Evolutionary conservation across 2,113 vertebrate genomes (phyloP).

Genomic region (Pterocles orientalis): DNA sequence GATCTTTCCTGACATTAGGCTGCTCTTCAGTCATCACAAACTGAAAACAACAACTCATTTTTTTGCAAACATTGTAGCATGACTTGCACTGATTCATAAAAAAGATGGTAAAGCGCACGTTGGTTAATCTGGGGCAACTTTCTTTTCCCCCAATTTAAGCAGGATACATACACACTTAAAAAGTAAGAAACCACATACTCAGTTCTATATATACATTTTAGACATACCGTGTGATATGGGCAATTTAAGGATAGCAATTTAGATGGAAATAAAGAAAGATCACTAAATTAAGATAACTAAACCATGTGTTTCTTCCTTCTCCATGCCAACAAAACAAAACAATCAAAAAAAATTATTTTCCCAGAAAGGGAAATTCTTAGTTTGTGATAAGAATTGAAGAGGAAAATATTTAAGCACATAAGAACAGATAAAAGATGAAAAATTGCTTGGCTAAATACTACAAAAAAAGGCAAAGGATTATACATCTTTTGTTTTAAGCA

Average conservation of each 20-base stretch:
- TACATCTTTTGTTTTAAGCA: neutral
- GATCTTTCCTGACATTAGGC: neutral
- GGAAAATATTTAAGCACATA: neutral
- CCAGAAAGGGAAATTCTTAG: neutral
- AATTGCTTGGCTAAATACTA: neutral
- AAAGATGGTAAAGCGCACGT: neutral
- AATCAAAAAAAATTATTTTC: neutral
- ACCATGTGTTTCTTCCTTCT: neutral
- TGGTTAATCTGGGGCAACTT: neutral
- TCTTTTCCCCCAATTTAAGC: neutral
- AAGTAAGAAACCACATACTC: neutral
- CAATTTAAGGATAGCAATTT: neutral
- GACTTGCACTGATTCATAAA: neutral
- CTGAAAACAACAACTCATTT: neutral
- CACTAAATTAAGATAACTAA: neutral
- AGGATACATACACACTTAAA: neutral
- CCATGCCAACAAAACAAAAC: neutral
- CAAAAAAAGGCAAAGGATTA: neutral
- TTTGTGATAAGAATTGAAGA: neutral
- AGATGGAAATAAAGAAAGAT: neutral
- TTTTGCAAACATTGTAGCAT: neutral
- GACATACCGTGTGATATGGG: neutral
- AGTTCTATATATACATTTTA: neutral
- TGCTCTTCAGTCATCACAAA: neutral
- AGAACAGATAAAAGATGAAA: neutral